Evolutionary conservation across 2,113 vertebrate genomes (phyloP), one percentile per base, ranked within the genome.

Genomic region (Naja naja): DNA sequence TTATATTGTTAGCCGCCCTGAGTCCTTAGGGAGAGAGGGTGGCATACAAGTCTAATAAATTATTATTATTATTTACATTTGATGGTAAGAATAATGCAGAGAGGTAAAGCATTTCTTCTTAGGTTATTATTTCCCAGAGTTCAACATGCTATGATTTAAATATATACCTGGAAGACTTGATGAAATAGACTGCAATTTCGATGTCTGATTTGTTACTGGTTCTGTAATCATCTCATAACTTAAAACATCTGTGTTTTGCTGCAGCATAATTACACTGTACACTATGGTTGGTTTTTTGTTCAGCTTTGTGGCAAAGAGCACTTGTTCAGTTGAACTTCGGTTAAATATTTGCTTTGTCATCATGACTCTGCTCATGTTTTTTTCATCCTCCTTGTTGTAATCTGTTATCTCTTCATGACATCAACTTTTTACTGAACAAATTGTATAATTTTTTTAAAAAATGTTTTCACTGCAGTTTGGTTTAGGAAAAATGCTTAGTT

Each of bases 301-400:
- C n/a, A 27, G 85, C n/a, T 55, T 60, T 30, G 60, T 85, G 34
- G 89, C 52, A 6, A 87, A 87, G 55, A 89, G 34, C 5, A 45
- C 47, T 87, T 87, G 0, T 9, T 52, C 30, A 43, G 20, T 1
- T 85, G 92, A 93, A 90, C 95, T 95, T 92, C 12, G 89, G 91
- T 95, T 93, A 69, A 81, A 45, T 95, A 97, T 96, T 95, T 97
- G 97, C 97, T 97, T 95, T 96, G 97, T 98, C 97, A 97, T 97
- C 92, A 92, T 97, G 94, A 94, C 94, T 95, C 95, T 91, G 89
- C 87, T 81, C 60, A 56, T 34, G 45, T 87, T 93, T 52, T 52
- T 25, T 49, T 11, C 85, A 89, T 23, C 58, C 56, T 85, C 95
- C 95, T 97, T 87, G 45, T 47, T 60, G 20, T 53, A 52, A 34